phyloP scores from a whole-genome alignment of 2,888 invertebrate genomes.

The Abscondita cerata region DNA sequence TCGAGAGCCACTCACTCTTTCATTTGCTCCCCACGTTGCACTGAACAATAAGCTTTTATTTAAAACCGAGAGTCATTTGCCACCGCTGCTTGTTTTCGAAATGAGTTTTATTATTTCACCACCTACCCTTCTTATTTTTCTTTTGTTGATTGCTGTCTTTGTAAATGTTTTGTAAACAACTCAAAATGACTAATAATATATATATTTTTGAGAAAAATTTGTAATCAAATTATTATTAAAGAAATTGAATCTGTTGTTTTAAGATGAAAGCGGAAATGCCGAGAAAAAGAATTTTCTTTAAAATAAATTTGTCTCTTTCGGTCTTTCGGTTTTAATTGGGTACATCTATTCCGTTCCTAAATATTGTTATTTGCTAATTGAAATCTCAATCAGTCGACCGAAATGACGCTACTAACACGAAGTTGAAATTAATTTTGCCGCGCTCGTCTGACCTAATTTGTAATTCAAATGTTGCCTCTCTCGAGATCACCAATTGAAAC shows the following conservation, averaged over 20 bases:
- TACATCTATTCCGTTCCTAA: constrained; percentile 47
- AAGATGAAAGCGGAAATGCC: not conserved
- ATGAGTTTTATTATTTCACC: constrained; percentile 34
- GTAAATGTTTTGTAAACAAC: constrained; percentile 35
- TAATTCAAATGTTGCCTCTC: constrained; percentile 51
- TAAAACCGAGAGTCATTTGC: constrained; percentile 35
- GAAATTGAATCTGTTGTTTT: not conserved
- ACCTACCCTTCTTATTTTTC: constrained; percentile 34
- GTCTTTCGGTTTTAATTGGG: constrained; percentile 49
- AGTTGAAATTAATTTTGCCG: constrained; percentile 54
- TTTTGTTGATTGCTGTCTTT: constrained; percentile 31
- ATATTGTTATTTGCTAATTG: constrained; percentile 53
- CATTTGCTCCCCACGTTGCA: constrained; percentile 35
- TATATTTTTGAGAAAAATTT: not conserved
- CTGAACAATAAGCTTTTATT: constrained; percentile 37
- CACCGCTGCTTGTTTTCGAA: constrained; percentile 32
- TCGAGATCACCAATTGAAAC: constrained; percentile 36
- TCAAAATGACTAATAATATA: not conserved
- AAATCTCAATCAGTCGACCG: constrained; percentile 43
- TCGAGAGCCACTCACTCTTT: constrained; percentile 36
- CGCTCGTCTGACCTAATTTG: constrained; percentile 50
- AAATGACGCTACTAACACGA: constrained; percentile 46
- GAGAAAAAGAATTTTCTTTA: not conserved
- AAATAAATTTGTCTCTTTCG: constrained; percentile 6
- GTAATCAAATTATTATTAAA: not conserved